Conservation (phyloP, 1,140 invertebrate genomes). For the Saxidomus purpurata region DNA sequence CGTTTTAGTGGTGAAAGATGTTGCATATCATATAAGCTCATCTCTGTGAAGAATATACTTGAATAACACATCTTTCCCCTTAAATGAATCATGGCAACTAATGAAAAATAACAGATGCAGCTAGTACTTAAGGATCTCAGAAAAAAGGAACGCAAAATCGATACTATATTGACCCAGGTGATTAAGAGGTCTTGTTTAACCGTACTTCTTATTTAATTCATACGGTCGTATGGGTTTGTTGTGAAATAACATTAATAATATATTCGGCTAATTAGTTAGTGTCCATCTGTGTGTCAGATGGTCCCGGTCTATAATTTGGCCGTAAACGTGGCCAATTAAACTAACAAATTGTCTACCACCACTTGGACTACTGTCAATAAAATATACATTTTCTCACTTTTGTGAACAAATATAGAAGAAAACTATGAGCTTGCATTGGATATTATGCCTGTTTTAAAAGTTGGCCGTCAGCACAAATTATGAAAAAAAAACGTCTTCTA, state of each 20-base stretch:
- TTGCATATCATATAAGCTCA: no score
- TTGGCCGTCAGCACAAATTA: no score
- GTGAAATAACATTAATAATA: constrained; percentile 35
- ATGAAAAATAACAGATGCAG: not conserved
- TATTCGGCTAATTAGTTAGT: constrained; percentile 30
- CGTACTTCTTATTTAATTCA: not conserved
- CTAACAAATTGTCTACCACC: not conserved
- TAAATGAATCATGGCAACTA: no score
- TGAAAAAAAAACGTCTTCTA: no score
- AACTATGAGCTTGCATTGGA: no score
- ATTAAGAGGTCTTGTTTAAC: constrained; percentile 11
- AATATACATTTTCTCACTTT: no score
- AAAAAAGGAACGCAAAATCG: not conserved
- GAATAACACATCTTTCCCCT: no score
- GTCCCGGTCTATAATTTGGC: constrained; percentile 17
- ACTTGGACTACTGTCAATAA: not conserved
- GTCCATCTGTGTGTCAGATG: constrained; percentile 40
- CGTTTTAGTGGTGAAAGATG: no score
- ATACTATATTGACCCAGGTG: not conserved
- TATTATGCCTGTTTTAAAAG: no score
- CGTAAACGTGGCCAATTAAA: constrained; percentile 25
- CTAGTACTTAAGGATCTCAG: not conserved
- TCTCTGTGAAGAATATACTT: no score
- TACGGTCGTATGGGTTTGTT: not conserved
- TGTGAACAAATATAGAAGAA: no score